Conservation (phyloP, 2,113 vertebrate species). For the Hemiscyllium ocellatum region DNA sequence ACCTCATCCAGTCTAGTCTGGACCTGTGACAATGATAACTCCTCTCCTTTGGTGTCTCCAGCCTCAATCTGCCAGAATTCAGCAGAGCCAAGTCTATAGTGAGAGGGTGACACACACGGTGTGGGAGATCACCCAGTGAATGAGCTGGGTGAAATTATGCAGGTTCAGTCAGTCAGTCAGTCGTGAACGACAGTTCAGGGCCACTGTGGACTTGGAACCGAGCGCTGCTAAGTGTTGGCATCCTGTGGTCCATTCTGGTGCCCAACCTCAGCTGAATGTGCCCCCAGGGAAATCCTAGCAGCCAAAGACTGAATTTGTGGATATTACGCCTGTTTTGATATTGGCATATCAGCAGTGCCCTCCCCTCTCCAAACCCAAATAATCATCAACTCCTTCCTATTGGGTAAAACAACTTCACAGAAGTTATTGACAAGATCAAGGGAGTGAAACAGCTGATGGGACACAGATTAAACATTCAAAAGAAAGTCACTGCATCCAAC, state of each 20-base stretch:
- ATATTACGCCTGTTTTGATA: slow-evolving; percentile 65
- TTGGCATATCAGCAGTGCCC: slow-evolving; percentile 75
- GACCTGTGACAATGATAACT: neutral
- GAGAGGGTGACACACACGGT: neutral
- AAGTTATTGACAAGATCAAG: slow-evolving; percentile 69
- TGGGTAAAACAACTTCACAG: slow-evolving; percentile 80
- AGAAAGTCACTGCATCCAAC: neutral
- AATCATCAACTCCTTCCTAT: slow-evolving; percentile 60
- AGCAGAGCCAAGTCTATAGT: neutral
- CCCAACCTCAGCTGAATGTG: neutral
- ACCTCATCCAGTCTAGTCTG: no score
- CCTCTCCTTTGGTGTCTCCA: neutral
- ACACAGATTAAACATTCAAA: neutral
- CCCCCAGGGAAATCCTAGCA: neutral
- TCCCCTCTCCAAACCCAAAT: slow-evolving; percentile 75
- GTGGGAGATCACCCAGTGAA: neutral
- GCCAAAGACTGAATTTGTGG: no score
- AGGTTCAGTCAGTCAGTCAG: neutral
- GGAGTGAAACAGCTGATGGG: neutral
- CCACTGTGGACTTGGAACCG: neutral
- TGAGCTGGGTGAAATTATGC: neutral
- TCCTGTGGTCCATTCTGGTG: neutral
- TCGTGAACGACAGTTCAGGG: neutral
- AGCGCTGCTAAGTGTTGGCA: neutral
- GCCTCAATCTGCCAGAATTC: neutral